A percentile compares a stretch with the other conserved stretches of the same genome.
These are phyloP conservation scores for Gambusia holbrooki DNA, from an alignment of 2,113 vertebrate species.

Conservation along the genomic window DNA sequence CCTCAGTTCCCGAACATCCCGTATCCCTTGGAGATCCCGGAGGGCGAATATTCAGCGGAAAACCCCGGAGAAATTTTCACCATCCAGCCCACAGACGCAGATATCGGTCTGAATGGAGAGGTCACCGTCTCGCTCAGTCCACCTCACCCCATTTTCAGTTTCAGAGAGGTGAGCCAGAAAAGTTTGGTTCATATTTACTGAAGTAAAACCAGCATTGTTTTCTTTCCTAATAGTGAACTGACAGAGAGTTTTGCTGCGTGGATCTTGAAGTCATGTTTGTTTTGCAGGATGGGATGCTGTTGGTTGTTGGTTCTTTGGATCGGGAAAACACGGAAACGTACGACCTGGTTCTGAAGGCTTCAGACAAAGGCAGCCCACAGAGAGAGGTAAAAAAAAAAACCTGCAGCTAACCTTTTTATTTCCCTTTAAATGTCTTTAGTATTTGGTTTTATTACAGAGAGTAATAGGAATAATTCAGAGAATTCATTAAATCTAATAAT, in stretches of 20 bases:
- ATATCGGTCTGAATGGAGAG: conserved; percentile 76
- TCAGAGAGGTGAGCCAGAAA: conserved; percentile 71
- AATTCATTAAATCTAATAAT: no score
- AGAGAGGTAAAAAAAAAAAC: conserved; percentile 70
- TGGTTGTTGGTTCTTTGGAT: conserved; percentile 71
- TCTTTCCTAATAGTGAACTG: not conserved
- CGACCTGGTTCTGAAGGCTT: conserved; percentile 73
- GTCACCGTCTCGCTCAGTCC: conserved; percentile 66
- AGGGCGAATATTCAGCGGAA: conserved; percentile 65
- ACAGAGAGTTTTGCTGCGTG: not conserved
- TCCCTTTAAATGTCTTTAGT: not conserved
- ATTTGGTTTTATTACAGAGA: not conserved
- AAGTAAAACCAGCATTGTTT: not conserved
- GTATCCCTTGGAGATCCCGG: conserved; percentile 51
- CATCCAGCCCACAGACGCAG: conserved; percentile 72
- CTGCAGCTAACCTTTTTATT: not conserved
- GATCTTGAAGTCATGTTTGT: conserved; percentile 43
- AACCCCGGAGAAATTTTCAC: conserved; percentile 42
- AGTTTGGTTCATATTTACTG: no score
- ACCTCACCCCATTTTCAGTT: conserved; percentile 63
- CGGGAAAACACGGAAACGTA: conserved; percentile 77
- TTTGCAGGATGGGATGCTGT: conserved; percentile 79
- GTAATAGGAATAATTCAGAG: no score
- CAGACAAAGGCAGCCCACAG: conserved; percentile 75
- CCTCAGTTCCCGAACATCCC: conserved; percentile 79